phyloP scores from a whole-genome alignment of 2,888 invertebrate species.

The Chalcis sispes region DNA sequence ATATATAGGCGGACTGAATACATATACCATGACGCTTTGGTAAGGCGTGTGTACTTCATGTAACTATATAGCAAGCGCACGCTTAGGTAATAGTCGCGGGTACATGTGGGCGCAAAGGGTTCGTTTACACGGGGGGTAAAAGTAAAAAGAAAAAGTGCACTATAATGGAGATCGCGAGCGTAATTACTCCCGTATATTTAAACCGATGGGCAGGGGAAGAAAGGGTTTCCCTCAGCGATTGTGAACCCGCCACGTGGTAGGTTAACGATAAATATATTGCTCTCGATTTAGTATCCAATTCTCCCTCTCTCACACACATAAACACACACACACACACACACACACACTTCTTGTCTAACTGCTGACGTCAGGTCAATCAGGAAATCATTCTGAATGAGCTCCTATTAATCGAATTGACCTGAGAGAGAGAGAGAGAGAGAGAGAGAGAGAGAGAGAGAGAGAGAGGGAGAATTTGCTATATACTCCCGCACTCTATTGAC shows the following conservation, averaged over 20 bases:
- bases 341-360: slow-evolving; percentile 15
- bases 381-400: slow-evolving; percentile 50
- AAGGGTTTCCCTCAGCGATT: slow-evolving; percentile 1
- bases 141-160: slow-evolving; percentile 11
- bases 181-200: not conserved
- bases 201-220: not conserved
- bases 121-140: not conserved
- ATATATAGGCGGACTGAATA: too few species aligned
- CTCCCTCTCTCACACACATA: too few species aligned
- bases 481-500: slow-evolving; percentile 24
- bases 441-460: not conserved
- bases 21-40: too few species aligned
- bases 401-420: slow-evolving; percentile 54
- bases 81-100: not conserved
- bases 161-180: slow-evolving; percentile 1
- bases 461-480: slow-evolving; percentile 4
- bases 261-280: slow-evolving; percentile 23
- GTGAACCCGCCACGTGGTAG: not conserved
- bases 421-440: slow-evolving; percentile 18
- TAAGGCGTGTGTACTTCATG: too few species aligned
- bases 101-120: not conserved
- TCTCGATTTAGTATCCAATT: slow-evolving; percentile 47
- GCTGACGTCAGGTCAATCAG: slow-evolving; percentile 52
- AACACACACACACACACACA: too few species aligned
- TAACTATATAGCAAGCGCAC: too few species aligned